These are phyloP conservation scores for Atta texana DNA, from an alignment of 1,140 invertebrate genomes.

Conservation along the genomic window DNA sequence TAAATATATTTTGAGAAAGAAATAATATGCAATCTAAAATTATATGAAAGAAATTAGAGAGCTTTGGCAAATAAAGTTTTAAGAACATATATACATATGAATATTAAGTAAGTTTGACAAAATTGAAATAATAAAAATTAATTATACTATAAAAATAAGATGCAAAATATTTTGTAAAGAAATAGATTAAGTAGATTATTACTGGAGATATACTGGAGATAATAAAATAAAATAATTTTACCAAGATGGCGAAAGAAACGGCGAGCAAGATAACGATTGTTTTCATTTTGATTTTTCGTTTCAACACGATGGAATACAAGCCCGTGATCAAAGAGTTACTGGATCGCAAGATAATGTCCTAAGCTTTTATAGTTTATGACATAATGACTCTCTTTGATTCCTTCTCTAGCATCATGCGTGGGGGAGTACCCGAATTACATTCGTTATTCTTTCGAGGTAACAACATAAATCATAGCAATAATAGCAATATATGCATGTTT, in stretches of 20 bases:
- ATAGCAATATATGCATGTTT: neutral
- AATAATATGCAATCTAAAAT: neutral
- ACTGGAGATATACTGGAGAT: no score
- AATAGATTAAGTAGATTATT: neutral
- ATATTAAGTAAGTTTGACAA: neutral
- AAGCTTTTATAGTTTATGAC: constrained; percentile 67
- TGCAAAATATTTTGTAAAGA: neutral
- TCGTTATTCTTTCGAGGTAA: neutral
- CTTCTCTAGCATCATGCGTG: neutral
- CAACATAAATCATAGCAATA: neutral
- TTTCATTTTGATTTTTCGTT: constrained; percentile 69
- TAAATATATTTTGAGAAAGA: neutral
- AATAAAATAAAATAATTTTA: constrained; percentile 34
- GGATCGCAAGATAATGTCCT: neutral
- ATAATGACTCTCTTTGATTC: neutral
- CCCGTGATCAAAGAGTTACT: constrained; percentile 34
- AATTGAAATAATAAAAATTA: neutral
- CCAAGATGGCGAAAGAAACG: constrained; percentile 73
- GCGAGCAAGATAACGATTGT: constrained; percentile 66
- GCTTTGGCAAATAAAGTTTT: neutral
- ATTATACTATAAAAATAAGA: neutral
- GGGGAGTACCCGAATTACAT: neutral
- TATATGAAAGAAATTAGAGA: neutral
- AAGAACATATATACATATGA: neutral
- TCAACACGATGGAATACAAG: neutral